Percentiles rank a stretch among this genome's conserved stretches.
These are phyloP conservation scores for Salvelinus fontinalis DNA, from an alignment of 2,113 vertebrate species.

Conservation along the genomic window DNA sequence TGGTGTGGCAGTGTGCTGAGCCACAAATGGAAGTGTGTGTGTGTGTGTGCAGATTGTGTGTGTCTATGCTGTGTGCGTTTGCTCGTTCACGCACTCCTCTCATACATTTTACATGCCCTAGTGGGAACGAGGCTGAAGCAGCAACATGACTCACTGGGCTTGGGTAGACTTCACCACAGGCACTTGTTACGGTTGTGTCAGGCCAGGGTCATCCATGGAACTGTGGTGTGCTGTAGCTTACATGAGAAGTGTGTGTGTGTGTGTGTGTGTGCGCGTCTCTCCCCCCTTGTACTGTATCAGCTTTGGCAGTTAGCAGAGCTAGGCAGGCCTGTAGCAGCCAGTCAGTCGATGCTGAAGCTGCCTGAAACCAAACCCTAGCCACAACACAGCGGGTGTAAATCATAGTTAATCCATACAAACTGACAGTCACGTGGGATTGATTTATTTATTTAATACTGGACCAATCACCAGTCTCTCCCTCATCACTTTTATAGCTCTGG, in stretches of 20 bases:
- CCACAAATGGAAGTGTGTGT: background rate
- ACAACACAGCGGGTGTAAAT: slow-evolving; percentile 17
- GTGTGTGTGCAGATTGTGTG: background rate
- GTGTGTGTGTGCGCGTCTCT: background rate
- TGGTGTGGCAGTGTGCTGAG: background rate
- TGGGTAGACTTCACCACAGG: slow-evolving; percentile 27
- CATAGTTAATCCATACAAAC: slow-evolving; percentile 18
- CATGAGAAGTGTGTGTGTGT: too few relatives aligned
- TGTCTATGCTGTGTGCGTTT: slow-evolving; percentile 24
- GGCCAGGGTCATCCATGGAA: slow-evolving; percentile 2
- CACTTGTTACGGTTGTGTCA: slow-evolving; percentile 32
- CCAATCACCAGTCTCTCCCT: background rate
- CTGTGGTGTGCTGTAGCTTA: slow-evolving; percentile 18
- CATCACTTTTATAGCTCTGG: too few relatives aligned
- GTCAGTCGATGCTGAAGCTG: background rate
- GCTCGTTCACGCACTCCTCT: background rate
- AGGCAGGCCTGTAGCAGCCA: background rate
- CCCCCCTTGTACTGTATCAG: background rate
- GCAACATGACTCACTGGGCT: slow-evolving; percentile 34
- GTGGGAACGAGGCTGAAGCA: slow-evolving; percentile 34
- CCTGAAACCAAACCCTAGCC: background rate
- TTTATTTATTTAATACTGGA: background rate
- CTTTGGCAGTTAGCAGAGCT: too few relatives aligned
- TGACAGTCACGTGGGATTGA: slow-evolving; percentile 25
- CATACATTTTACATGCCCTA: slow-evolving; percentile 45